Base-by-base conservation (phyloP, 1,140 invertebrate species). In the Cherax quadricarinatus region DNA sequence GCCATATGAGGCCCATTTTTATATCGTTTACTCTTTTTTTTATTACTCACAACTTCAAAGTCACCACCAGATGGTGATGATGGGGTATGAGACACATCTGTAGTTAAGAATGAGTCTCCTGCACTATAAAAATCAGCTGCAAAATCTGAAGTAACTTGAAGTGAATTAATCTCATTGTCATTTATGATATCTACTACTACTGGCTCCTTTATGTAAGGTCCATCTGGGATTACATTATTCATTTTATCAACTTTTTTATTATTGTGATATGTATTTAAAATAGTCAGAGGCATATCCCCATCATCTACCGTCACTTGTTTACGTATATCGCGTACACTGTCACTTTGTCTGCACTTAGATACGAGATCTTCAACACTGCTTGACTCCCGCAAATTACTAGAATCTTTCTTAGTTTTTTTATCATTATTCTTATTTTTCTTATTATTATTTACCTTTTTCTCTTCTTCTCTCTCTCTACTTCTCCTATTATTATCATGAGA, bases 221-320 rank as follows among this genome's bases (percentile, higher is more conserved):
- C 86, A 79, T 91, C 85, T n/a, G 75, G 30, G 30, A 91, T 49
- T 24, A 90, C 48, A 53, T 86, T 78, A 60, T 91, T 86, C n/a
- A 79, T 21, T 30, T 88, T 41, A 70, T 93, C 91, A 48, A 84
- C 86, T 87, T 86, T 91, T 53, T 86, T 89, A 87, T 87, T 78
- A 75, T 79, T 89, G 51, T 89, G 82, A 84, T 89, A 90, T 85
- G 88, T 85, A 66, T 88, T 87, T 66, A 87, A 89, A 48, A 70
- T 62, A 89, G 84, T 89, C 0, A 89, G 81, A 12, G 82, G 80
- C 90, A 93, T 90, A 24, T 89, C 88, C 51, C 91, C 93, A 91
- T 93, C 93, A 73, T 93, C 93, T 48, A 93, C 91, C 53, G 93
- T 93, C n/a, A 92, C 89, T 62, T 93, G 93, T 70, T 93, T 93